Evolutionary conservation across 2,797 vertebrate genomes (phyloP).

Genomic region (Xenentodon cancila): DNA sequence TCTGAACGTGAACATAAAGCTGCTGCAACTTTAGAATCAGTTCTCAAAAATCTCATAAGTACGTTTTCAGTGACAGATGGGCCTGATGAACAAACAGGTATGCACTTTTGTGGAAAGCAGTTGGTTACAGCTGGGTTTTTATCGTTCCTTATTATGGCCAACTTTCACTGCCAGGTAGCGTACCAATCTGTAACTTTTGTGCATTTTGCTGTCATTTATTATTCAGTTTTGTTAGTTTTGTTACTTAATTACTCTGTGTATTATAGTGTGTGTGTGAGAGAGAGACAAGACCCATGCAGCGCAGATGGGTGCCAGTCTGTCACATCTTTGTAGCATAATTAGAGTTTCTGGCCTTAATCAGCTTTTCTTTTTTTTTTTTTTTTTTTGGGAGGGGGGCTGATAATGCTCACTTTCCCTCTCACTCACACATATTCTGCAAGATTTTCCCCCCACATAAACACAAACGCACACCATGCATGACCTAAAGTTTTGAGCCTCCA

Average conservation of each 20-base stretch:
- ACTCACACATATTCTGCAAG: slow-evolving; percentile 33
- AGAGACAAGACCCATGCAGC: slow-evolving; percentile 33
- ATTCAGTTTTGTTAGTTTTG: slow-evolving; percentile 13
- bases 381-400: slow-evolving; percentile 20
- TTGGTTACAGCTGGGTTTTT: slow-evolving; percentile 5
- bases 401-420: slow-evolving; percentile 66
- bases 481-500: slow-evolving; percentile 17
- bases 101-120: slow-evolving; percentile 1
- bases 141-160: not conserved
- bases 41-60: slow-evolving; percentile 15
- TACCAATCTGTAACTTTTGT: slow-evolving; percentile 15
- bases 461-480: slow-evolving; percentile 8
- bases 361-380: slow-evolving; percentile 20
- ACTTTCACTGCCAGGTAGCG: slow-evolving; percentile 4
- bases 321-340: slow-evolving; percentile 74
- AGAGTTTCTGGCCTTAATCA: slow-evolving; percentile 79
- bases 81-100: slow-evolving; percentile 30
- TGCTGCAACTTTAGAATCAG: slow-evolving; percentile 5
- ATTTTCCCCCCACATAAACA: slow-evolving; percentile 13
- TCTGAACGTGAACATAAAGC: not conserved
- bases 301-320: slow-evolving; percentile 81
- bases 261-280: slow-evolving; percentile 30
- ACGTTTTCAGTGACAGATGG: slow-evolving; percentile 32
- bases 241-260: slow-evolving; percentile 14
- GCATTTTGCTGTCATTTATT: slow-evolving; percentile 14